phyloP scores from a whole-genome alignment of 1,140 invertebrate genomes.

The Megathymus violae region DNA sequence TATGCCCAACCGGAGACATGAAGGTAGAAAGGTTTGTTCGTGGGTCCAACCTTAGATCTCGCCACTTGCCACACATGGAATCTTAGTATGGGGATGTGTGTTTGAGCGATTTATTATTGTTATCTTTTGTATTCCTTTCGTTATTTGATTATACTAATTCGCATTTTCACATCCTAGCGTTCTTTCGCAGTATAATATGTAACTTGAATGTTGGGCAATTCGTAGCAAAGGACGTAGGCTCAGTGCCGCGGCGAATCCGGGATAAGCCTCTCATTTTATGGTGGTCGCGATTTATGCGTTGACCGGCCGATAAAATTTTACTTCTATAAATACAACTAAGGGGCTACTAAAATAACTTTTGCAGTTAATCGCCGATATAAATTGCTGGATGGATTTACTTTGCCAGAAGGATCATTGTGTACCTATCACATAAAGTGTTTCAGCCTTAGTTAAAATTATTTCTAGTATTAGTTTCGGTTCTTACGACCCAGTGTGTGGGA shows the following conservation, averaged over 20 bases:
- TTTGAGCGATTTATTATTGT: too few species aligned
- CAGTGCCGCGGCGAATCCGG: slow-evolving; percentile 25
- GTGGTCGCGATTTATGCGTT: slow-evolving; percentile 26
- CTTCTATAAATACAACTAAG: slow-evolving; percentile 18
- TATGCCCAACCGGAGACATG: too few species aligned
- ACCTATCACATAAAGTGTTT: slow-evolving; percentile 5
- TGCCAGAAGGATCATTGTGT: not conserved
- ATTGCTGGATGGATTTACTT: not conserved
- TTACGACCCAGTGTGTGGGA: not conserved
- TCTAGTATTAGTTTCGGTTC: not conserved
- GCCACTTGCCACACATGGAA: too few species aligned
- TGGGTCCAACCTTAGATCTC: too few species aligned
- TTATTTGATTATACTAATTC: too few species aligned
- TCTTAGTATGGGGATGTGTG: too few species aligned
- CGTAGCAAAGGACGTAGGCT: slow-evolving; percentile 22
- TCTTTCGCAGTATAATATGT: slow-evolving; percentile 3
- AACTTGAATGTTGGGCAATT: slow-evolving; percentile 16
- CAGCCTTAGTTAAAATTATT: not conserved
- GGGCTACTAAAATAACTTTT: slow-evolving; percentile 25
- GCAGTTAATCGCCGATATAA: slow-evolving; percentile 15
- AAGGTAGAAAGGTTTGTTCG: too few species aligned
- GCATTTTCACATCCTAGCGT: not conserved
- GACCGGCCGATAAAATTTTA: slow-evolving; percentile 33
- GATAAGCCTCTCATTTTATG: slow-evolving; percentile 32
- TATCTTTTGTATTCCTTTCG: too few species aligned